These are phyloP conservation scores for Atta colombica DNA, from an alignment of 1,140 invertebrate genomes.

Conservation along the genomic window DNA sequence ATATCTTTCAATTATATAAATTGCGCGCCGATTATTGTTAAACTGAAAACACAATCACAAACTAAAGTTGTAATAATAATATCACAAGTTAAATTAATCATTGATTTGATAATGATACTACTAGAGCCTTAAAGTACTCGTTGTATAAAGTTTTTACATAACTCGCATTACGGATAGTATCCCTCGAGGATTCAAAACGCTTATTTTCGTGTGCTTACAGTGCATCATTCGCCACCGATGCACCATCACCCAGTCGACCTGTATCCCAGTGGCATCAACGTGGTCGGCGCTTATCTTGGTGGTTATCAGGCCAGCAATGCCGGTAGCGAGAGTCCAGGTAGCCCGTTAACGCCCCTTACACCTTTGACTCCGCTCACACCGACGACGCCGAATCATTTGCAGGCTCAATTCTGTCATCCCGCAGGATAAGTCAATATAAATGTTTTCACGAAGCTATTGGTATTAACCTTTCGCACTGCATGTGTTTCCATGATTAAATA, in stretches of 20 bases:
- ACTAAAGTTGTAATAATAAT: too few relatives aligned
- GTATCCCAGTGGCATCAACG: conserved; percentile 75
- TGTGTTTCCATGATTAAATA: not conserved
- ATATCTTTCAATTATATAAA: too few relatives aligned
- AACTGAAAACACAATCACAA: too few relatives aligned
- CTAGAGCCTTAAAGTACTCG: too few relatives aligned
- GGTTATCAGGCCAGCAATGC: conserved; percentile 80
- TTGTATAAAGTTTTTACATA: too few relatives aligned
- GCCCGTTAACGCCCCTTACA: conserved; percentile 80
- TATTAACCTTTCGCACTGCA: not conserved
- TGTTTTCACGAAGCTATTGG: not conserved
- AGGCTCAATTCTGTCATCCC: conserved; percentile 80
- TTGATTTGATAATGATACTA: too few relatives aligned
- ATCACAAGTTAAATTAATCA: too few relatives aligned
- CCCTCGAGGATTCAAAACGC: not conserved
- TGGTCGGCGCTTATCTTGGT: conserved; percentile 79
- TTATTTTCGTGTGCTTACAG: conserved; percentile 63
- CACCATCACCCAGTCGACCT: conserved; percentile 80
- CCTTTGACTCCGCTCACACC: conserved; percentile 80
- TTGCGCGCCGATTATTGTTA: too few relatives aligned
- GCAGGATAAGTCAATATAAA: conserved; percentile 68
- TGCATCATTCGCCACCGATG: conserved; percentile 80
- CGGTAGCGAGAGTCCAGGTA: conserved; percentile 81
- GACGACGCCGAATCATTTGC: conserved; percentile 80
- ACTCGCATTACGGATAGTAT: not conserved